These are phyloP conservation scores for Todiramphus chloris DNA, from an alignment of 2,113 vertebrate genomes.

Conservation along the genomic window DNA sequence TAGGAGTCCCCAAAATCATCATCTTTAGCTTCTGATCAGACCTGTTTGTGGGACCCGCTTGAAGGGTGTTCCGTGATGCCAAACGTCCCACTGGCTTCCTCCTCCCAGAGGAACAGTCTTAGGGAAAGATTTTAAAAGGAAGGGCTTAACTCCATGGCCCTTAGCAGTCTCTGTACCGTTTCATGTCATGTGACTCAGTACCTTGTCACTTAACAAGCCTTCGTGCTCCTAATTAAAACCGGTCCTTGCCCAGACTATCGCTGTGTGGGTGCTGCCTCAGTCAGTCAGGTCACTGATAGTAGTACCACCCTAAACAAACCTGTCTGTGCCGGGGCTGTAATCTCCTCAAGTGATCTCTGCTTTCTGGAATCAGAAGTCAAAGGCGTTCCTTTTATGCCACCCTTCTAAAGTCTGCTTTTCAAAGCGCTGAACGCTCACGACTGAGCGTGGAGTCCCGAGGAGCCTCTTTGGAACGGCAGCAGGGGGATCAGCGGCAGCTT, in stretches of 20 bases:
- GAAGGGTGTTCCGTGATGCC: background rate
- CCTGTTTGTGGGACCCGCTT: background rate
- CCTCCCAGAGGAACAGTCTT: background rate
- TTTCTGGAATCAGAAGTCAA: background rate
- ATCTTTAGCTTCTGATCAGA: background rate
- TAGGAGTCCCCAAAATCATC: background rate
- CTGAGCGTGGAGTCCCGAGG: background rate
- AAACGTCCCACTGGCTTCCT: background rate
- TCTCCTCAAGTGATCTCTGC: background rate
- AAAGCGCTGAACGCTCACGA: fast-evolving
- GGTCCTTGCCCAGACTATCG: background rate
- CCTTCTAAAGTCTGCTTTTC: background rate
- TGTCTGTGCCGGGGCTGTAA: background rate
- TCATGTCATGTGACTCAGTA: background rate
- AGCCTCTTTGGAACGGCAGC: background rate
- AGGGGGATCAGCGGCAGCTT: fast-evolving
- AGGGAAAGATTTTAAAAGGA: background rate
- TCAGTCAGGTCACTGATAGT: background rate
- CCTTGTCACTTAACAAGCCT: background rate
- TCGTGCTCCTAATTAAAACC: background rate
- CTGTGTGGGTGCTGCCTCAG: background rate
- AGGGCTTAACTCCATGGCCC: background rate
- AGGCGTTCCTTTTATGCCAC: background rate
- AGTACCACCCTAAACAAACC: background rate
- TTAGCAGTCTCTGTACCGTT: background rate